A percentile compares a stretch with the other conserved stretches of the same genome.
Conservation (phyloP, 2,888 invertebrate species). For the Patella depressa region DNA sequence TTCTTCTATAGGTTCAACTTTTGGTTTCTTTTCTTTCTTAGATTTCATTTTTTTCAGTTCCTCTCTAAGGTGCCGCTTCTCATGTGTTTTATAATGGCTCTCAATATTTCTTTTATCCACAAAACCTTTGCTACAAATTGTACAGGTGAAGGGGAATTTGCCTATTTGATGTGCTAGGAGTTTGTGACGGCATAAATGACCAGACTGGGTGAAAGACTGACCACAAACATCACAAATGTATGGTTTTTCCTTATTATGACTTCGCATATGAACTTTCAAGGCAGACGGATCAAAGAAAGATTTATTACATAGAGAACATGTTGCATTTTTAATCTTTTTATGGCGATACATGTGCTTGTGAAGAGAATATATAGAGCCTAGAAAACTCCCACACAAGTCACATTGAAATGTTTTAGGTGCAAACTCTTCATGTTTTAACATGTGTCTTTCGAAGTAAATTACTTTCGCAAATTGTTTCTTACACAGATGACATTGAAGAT, state of each 20-base stretch:
- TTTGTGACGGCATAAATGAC: conserved; percentile 11
- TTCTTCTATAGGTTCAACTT: neutral
- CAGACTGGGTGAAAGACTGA: conserved; percentile 12
- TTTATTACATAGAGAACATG: conserved; percentile 17
- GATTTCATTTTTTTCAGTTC: neutral
- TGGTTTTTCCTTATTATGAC: conserved; percentile 18
- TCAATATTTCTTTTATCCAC: conserved; percentile 30
- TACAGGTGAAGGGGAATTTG: conserved; percentile 25
- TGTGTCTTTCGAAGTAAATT: neutral
- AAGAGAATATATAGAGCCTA: neutral
- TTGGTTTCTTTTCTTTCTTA: neutral
- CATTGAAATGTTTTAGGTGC: neutral
- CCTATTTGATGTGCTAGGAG: conserved; percentile 15
- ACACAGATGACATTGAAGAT: neutral
- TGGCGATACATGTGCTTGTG: neutral
- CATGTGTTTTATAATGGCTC: conserved; percentile 32
- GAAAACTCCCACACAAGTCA: conserved; percentile 1
- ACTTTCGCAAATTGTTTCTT: neutral
- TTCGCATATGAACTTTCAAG: conserved; percentile 8
- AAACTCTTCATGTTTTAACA: neutral
- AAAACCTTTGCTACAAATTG: conserved; percentile 32
- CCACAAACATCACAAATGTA: conserved; percentile 21
- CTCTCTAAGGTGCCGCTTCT: conserved; percentile 19
- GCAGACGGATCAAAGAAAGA: conserved; percentile 18
- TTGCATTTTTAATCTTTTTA: neutral